Base-by-base conservation (phyloP, 2,888 invertebrate genomes). In the Andrena bucephala region DNA sequence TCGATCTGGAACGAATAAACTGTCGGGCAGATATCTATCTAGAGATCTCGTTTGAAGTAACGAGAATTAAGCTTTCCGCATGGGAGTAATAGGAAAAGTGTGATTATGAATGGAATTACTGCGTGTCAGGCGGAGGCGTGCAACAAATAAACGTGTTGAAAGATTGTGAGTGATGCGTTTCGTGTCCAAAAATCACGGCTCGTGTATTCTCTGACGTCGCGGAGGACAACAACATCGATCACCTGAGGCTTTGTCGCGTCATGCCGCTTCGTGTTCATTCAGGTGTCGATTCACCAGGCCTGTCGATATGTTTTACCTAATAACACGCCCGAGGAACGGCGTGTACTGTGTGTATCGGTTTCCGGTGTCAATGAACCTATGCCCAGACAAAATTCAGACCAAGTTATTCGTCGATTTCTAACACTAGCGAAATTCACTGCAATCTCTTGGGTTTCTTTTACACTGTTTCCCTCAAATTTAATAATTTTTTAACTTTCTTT, bases 221-320 rank as follows among this genome's bases (percentile, higher is more conserved):
- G 63, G 73, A 68, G 68, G 73, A 76, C 57, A 63, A 68, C 71
- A 79, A 84, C 91, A 93, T 93, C 92, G 91, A 93, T 93, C 92
- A 92, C 83, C 85, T 80, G 72, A 84, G 78, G 87, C 86, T 92
- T 92, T 88, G 91, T 91, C 90, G 85, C 87, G 91, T 92, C 92
- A 91, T 91, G 87, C 89, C 89, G 78, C 76, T 75, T 85, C 83
- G 80, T 89, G 84, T 89, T 81, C 87, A 85, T 89, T 89, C 88
- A 86, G 81, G 83, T 87, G 88, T 88, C 90, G 85, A 85, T 90
- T 90, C 89, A 88, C 85, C 73, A 81, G 83, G 87, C 86, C 87
- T 86, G 85, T 89, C 87, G 83, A 82, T 87, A 71, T 75, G 69
- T 67, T 79, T 87, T 84, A 87, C 86, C 85, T 89, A 89, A 90